A percentile compares a stretch with the other conserved stretches of the same genome.
These are phyloP conservation scores for Pseudorasbora parva DNA, from an alignment of 2,113 vertebrate genomes.

Conservation along the genomic window DNA sequence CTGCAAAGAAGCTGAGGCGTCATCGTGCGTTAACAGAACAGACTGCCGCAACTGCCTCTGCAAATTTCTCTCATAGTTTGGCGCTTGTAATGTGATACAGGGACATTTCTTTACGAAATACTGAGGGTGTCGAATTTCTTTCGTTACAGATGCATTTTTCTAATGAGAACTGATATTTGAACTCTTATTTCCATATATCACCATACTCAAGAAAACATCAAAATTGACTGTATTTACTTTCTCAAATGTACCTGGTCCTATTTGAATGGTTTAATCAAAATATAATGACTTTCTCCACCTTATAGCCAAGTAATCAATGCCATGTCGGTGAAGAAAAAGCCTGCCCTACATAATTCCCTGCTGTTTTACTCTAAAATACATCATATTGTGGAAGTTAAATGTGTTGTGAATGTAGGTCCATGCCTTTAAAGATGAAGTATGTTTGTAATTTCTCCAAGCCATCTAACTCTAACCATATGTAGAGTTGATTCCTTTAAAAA, in stretches of 20 bases:
- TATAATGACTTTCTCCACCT: background rate
- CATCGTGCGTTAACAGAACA: slow-evolving; percentile 10
- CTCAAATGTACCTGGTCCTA: background rate
- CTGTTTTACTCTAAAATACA: background rate
- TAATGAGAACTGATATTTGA: background rate
- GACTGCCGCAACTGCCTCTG: background rate
- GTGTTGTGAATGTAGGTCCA: background rate
- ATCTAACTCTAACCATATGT: too few species aligned
- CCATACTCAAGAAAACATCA: background rate
- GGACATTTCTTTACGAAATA: background rate
- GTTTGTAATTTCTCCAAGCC: too few species aligned
- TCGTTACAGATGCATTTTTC: background rate
- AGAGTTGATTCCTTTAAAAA: too few species aligned
- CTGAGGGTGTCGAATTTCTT: background rate
- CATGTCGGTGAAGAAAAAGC: background rate
- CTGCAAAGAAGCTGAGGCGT: slow-evolving; percentile 14
- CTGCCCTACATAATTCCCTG: background rate
- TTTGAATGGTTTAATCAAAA: background rate
- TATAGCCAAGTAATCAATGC: background rate
- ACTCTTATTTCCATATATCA: background rate
- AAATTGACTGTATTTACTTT: background rate
- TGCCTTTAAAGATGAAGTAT: too few species aligned
- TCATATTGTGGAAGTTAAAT: background rate
- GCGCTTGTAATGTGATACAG: background rate
- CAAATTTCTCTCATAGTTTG: background rate